These are phyloP conservation scores for Bombycilla garrulus DNA, from an alignment of 2,113 vertebrate species.

Conservation along the genomic window DNA sequence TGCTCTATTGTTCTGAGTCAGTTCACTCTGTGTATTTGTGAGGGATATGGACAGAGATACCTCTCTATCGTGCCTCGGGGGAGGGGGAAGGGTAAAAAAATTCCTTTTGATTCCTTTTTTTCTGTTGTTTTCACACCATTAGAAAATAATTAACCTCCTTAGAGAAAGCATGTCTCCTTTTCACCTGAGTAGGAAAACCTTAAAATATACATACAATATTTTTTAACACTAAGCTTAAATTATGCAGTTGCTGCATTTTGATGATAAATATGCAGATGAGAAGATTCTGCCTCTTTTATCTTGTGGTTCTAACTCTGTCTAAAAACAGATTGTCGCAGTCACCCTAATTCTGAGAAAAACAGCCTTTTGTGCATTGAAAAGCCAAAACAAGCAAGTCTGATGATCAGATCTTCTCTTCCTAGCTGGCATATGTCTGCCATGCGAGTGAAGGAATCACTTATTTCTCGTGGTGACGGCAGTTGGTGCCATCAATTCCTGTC, in stretches of 20 bases:
- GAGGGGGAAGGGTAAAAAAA: conserved; percentile 51
- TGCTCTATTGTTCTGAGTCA: not conserved
- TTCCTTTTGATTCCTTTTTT: conserved; percentile 59
- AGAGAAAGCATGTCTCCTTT: conserved; percentile 69
- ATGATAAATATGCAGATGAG: conserved; percentile 73
- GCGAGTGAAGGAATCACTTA: conserved; percentile 47
- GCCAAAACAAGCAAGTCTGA: conserved; percentile 54
- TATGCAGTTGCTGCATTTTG: conserved; percentile 73
- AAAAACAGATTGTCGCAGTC: conserved; percentile 70
- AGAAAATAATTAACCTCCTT: conserved; percentile 77
- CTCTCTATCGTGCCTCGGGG: not conserved
- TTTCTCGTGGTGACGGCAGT: conserved; percentile 25
- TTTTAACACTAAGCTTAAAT: conserved; percentile 76
- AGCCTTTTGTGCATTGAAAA: conserved; percentile 62
- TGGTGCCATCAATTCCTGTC: conserved; percentile 58
- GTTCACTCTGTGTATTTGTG: not conserved
- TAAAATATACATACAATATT: conserved; percentile 73
- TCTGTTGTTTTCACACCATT: conserved; percentile 67
- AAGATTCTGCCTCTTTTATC: conserved; percentile 56
- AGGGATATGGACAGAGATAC: not conserved
- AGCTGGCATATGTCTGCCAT: conserved; percentile 52
- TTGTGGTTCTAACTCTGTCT: conserved; percentile 61
- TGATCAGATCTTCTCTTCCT: conserved; percentile 49
- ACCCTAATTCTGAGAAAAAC: conserved; percentile 68
- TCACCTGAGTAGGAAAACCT: conserved; percentile 71